Evolutionary conservation across 1,140 invertebrate species (phyloP), one percentile per base, ranked within the genome.

Genomic region (Parapsyche elsis): DNA sequence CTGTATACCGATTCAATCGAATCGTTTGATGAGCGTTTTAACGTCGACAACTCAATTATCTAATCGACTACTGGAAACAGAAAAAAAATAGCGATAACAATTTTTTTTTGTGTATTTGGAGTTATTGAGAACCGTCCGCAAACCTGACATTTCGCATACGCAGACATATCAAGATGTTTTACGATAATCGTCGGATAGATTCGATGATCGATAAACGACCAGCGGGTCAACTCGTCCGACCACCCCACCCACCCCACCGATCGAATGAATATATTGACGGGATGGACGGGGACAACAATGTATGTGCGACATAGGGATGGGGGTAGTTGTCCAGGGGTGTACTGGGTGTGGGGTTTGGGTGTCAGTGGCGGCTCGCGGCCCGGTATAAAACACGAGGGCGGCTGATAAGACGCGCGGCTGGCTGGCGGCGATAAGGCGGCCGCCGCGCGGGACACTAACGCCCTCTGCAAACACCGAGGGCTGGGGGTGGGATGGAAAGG

Each of bases 341-440:
- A 30, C 44, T 19, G 16, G 12, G 23, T 24, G 46, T 16, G 73
- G 9, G 46, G 73, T 1, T 14, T 16, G 46, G 81, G 59, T n/a
- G 53, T 44, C 38, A 21, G 64, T 24, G 59, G n/a, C 59, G 21
- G 21, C 9, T 61, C 59, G 59, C 59, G 59, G 14, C 59, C 59
- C 16, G 5, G 71, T 83, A 79, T 79, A 83, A 83, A 81, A 80
- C 77, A 83, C 38, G 76, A 49, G 79, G 81, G 71, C 77, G 78
- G 80, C 71, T 76, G 82, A 83, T 83, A 83, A 81, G 79, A 74
- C 82, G 79, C 78, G 79, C 81, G 81, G 81, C 81, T 83, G 81
- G 81, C 81, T 76, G 81, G 59, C 70, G 59, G 81, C 78, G 81
- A 83, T 83, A 83, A 83, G 81, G 81, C 71, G 64, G 30, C 49